These are phyloP conservation scores for Apantesis nais DNA, from an alignment of 2,888 invertebrate genomes.

Conservation along the genomic window DNA sequence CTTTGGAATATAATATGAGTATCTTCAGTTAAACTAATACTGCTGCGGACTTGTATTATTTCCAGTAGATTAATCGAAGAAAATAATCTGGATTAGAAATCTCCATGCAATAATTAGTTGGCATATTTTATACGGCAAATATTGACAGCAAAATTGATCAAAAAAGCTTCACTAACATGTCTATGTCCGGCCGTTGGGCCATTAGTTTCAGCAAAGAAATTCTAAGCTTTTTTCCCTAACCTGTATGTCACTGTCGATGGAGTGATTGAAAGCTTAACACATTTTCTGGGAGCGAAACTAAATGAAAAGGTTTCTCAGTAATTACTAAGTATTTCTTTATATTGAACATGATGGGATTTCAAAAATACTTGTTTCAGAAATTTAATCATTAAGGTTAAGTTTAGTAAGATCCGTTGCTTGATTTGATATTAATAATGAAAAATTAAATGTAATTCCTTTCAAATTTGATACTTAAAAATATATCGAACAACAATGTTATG, in stretches of 20 bases:
- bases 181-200: constrained; percentile 33
- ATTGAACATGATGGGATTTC: not conserved
- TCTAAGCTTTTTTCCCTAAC: constrained; percentile 31
- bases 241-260: constrained; percentile 25
- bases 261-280: constrained; percentile 28
- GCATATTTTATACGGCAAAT: constrained; percentile 31
- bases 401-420: not conserved
- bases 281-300: constrained; percentile 22
- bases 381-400: not conserved
- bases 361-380: not conserved
- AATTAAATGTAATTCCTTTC: not conserved
- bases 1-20: not conserved
- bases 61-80: constrained; percentile 37
- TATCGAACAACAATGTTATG: not conserved
- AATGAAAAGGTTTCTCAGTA: not conserved
- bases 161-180: constrained; percentile 32
- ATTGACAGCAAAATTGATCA: constrained; percentile 41
- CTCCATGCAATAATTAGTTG: constrained; percentile 37
- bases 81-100: constrained; percentile 42
- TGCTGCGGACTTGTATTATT: constrained; percentile 23
- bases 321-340: not conserved
- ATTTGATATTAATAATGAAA: not conserved
- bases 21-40: not conserved
- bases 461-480: not conserved
- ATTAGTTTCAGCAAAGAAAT: constrained; percentile 32